Evolutionary conservation across 2,113 vertebrate species (phyloP).

Genomic region (Paradoxurus hermaphroditus): DNA sequence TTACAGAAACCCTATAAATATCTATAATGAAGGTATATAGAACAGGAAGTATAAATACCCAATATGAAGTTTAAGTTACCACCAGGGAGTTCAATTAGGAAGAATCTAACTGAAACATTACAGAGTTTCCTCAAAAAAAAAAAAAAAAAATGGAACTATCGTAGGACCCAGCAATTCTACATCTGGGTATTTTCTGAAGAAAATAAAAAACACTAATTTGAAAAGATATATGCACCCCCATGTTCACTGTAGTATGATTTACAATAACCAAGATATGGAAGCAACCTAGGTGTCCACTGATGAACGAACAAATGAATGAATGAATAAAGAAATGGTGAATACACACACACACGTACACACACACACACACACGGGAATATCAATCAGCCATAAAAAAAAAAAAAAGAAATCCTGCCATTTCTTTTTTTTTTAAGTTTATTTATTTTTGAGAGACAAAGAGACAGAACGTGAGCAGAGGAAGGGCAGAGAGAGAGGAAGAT

Average conservation of each 20-base stretch:
- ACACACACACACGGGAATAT: background rate
- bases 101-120: background rate
- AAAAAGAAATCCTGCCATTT: background rate
- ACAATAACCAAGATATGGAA: background rate
- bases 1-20: background rate
- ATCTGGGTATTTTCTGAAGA: background rate
- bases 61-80: background rate
- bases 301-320: background rate
- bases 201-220: background rate
- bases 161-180: background rate
- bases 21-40: background rate
- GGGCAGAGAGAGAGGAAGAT: too few relatives aligned
- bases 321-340: background rate
- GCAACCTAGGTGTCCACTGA: background rate
- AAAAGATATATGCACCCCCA: background rate
- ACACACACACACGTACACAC: background rate
- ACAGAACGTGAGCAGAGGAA: too few relatives aligned
- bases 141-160: background rate
- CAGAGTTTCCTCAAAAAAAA: background rate
- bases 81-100: background rate
- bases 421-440: too few relatives aligned
- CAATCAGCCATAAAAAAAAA: background rate
- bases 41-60: background rate
- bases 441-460: too few relatives aligned
- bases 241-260: background rate